Conservation (phyloP, 2,797 vertebrate genomes). For the Epinephelus awoara region DNA sequence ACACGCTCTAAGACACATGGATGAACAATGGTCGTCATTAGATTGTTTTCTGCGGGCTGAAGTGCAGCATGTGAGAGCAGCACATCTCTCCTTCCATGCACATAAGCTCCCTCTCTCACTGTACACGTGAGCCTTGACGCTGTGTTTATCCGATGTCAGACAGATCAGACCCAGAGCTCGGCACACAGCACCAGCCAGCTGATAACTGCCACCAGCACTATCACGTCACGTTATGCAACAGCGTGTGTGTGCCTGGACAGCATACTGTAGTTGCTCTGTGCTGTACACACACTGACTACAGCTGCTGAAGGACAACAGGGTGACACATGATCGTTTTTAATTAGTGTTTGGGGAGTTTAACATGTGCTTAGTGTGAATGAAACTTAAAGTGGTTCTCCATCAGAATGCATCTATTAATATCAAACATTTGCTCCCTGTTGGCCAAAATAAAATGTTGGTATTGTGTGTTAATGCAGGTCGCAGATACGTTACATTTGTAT, state of each 20-base stretch:
- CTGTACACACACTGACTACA: conserved; percentile 4
- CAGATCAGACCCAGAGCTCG: conserved; percentile 44
- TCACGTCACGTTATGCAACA: conserved; percentile 60
- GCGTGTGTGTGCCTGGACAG: conserved; percentile 5
- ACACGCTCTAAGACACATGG: background rate
- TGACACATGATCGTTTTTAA: background rate
- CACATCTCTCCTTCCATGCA: conserved; percentile 17
- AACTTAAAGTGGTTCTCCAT: background rate
- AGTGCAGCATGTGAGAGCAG: conserved; percentile 30
- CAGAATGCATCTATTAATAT: background rate
- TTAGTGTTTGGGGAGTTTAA: background rate
- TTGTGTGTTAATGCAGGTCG: no score
- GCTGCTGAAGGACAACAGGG: background rate
- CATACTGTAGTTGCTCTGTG: background rate
- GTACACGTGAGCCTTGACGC: conserved; percentile 65
- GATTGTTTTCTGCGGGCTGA: conserved; percentile 18
- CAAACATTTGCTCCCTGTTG: background rate
- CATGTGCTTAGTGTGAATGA: background rate
- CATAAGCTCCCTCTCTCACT: conserved; percentile 47
- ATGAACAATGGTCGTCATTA: background rate
- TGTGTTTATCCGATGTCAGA: conserved; percentile 70
- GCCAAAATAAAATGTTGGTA: no score
- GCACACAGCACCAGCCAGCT: conserved; percentile 34
- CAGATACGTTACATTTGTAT: no score
- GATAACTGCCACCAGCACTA: conserved; percentile 59